These are phyloP conservation scores for Ptychobarbus kaznakovi DNA, from an alignment of 2,797 vertebrate species.

Conservation along the genomic window DNA sequence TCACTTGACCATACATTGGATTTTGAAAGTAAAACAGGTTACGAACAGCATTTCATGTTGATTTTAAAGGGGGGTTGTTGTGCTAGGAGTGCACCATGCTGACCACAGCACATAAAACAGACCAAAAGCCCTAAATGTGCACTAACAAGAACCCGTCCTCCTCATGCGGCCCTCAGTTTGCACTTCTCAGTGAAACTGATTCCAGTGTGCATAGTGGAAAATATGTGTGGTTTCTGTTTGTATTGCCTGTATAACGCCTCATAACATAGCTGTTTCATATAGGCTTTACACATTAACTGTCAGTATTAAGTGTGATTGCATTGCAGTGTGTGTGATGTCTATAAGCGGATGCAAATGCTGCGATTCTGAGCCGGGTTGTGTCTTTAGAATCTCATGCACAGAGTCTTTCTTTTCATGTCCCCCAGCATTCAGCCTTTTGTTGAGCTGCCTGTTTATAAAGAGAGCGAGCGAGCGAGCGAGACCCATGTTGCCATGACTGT, in stretches of 20 bases:
- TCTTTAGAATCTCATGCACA: conserved; percentile 74
- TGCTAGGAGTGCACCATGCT: not conserved
- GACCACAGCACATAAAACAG: conserved; percentile 19
- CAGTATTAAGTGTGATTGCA: not conserved
- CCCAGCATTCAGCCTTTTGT: conserved; percentile 66
- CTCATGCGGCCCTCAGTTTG: not conserved
- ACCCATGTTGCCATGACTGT: conserved; percentile 64
- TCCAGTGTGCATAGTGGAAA: not conserved
- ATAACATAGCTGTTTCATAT: not conserved
- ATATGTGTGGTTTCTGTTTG: conserved; percentile 7
- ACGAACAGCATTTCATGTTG: not conserved
- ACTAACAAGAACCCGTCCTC: conserved; percentile 27
- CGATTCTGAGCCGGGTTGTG: conserved; percentile 13
- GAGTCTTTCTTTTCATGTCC: conserved; percentile 59
- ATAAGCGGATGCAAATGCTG: conserved; percentile 15
- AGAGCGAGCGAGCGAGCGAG: conserved; percentile 61
- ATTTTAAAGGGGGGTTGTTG: not conserved
- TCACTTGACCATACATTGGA: not conserved
- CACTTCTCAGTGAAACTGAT: not conserved
- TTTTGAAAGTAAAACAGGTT: not conserved
- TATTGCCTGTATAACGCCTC: not conserved
- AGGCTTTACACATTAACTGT: not conserved
- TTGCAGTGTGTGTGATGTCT: conserved; percentile 16
- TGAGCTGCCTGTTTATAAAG: conserved; percentile 63
- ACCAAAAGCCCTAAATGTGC: conserved; percentile 1